These are phyloP conservation scores for Bursaphelenchus okinawaensis DNA, from an alignment of 2,888 invertebrate species.

Conservation along the genomic window DNA sequence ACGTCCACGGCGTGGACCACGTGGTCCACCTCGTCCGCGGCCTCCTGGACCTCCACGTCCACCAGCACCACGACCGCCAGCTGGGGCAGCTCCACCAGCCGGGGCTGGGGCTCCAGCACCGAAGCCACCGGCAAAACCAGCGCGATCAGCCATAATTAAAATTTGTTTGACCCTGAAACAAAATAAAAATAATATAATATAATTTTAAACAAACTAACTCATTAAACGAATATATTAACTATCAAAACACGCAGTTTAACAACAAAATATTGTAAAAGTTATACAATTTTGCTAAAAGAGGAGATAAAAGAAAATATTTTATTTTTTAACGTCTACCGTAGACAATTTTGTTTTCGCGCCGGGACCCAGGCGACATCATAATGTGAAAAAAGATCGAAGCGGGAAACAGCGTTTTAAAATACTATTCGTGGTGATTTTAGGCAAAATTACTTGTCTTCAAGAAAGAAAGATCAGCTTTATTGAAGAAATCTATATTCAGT, in stretches of 20 bases:
- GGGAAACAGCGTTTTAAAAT: background rate
- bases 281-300: too few relatives aligned
- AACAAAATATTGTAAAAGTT: background rate
- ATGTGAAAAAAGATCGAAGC: background rate
- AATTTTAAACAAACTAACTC: background rate
- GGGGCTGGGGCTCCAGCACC: slow-evolving; percentile 37
- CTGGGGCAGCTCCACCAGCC: slow-evolving; percentile 49
- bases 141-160: slow-evolving; percentile 49
- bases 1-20: slow-evolving; percentile 40
- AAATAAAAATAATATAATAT: background rate
- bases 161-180: background rate
- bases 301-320: background rate
- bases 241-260: background rate
- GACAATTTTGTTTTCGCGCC: background rate
- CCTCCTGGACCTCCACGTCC: slow-evolving; percentile 40
- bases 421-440: background rate
- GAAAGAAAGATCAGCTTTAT: too few relatives aligned
- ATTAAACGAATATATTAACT: background rate
- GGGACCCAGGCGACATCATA: background rate
- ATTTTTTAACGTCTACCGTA: background rate
- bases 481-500: too few relatives aligned
- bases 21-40: slow-evolving; percentile 37
- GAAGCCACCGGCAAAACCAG: slow-evolving; percentile 51
- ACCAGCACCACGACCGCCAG: slow-evolving; percentile 42
- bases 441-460: background rate